Evolutionary conservation across 2,888 invertebrate species (phyloP).

Genomic region (Melipona beecheii): DNA sequence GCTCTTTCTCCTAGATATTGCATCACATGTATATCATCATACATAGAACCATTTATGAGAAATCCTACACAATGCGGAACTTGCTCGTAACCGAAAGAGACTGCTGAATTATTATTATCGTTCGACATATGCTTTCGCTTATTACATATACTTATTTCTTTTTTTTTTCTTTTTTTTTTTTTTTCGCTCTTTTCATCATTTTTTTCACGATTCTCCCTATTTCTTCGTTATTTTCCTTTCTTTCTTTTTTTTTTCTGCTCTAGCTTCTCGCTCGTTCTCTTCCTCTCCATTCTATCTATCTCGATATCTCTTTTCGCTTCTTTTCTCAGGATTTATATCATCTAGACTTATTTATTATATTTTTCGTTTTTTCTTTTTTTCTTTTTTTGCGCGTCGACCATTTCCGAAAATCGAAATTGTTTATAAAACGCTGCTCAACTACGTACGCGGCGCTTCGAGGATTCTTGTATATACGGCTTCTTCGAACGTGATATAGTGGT

Average conservation of each 20-base stretch:
- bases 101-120: conserved; percentile 70
- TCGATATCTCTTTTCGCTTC: conserved; percentile 48
- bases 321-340: conserved; percentile 38
- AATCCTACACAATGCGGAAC: conserved; percentile 80
- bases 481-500: conserved; percentile 35
- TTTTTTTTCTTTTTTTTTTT: conserved; percentile 10
- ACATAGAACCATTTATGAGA: conserved; percentile 61
- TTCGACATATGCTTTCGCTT: conserved; percentile 69
- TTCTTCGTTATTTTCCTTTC: background rate
- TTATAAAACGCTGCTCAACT: conserved; percentile 61
- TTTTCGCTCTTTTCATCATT: conserved; percentile 13
- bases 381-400: conserved; percentile 64
- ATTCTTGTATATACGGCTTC: conserved; percentile 61
- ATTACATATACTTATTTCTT: conserved; percentile 39
- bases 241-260: conserved; percentile 40
- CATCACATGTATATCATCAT: conserved; percentile 66
- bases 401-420: conserved; percentile 67
- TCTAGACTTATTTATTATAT: conserved; percentile 33
- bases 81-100: conserved; percentile 82
- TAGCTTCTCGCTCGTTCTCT: conserved; percentile 4
- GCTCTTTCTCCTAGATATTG: conserved; percentile 65
- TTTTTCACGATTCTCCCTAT: conserved; percentile 13
- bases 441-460: conserved; percentile 72
- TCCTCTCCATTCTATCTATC: conserved; percentile 12
- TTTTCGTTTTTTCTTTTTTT: conserved; percentile 42